Evolutionary conservation across 2,113 vertebrate species (phyloP).

Genomic region (Indicator maculatus): DNA sequence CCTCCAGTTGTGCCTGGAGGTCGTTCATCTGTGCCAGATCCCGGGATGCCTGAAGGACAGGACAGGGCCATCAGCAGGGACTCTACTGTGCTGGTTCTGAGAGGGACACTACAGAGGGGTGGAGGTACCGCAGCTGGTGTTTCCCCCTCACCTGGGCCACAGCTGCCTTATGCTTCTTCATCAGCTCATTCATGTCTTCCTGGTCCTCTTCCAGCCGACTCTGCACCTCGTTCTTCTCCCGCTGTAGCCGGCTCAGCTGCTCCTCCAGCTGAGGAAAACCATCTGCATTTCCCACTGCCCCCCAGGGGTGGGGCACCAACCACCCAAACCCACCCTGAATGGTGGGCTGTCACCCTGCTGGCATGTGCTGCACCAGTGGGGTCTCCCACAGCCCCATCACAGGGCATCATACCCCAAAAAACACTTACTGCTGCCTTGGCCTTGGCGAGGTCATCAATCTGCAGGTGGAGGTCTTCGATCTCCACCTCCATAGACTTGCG

Average conservation of each 20-base stretch:
- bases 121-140: fast-evolving
- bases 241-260: conserved; percentile 93
- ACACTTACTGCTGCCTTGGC: conserved; percentile 86
- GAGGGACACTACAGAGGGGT: fast-evolving
- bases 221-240: conserved; percentile 96
- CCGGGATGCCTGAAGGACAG: conserved; percentile 83
- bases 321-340: neutral
- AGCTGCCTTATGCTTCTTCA: conserved; percentile 98
- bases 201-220: conserved; percentile 96
- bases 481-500: conserved; percentile 97
- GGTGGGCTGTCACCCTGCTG: fast-evolving
- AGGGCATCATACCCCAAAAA: fast-evolving
- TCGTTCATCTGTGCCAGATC: conserved; percentile 96
- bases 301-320: neutral
- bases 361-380: fast-evolving
- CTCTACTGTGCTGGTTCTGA: fast-evolving
- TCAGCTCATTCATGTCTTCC: conserved; percentile 97
- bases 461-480: conserved; percentile 95
- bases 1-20: conserved; percentile 93
- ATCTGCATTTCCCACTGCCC: fast-evolving
- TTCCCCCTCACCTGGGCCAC: conserved; percentile 87
- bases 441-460: conserved; percentile 95
- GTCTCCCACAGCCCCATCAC: fast-evolving
- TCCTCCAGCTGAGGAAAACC: conserved; percentile 87
- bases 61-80: neutral